These are phyloP conservation scores for Eupithecia vulgata DNA, from an alignment of 2,888 invertebrate genomes.

Conservation along the genomic window DNA sequence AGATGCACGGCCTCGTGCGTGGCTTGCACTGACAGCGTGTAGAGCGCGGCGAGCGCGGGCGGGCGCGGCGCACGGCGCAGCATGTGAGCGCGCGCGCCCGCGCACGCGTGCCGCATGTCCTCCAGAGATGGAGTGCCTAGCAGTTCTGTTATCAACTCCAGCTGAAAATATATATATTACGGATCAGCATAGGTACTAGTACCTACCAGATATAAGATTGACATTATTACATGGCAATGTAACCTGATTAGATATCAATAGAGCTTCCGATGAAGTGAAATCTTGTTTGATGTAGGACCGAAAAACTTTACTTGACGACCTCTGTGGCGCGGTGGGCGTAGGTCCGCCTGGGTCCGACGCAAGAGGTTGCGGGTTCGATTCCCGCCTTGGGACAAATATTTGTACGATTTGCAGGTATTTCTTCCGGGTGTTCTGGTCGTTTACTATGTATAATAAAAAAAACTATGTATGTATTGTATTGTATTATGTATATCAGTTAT, in stretches of 20 bases:
- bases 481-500: too few relatives aligned
- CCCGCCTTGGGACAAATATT: too few relatives aligned
- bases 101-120: conserved; percentile 99
- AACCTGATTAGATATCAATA: not conserved
- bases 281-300: not conserved
- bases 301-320: too few relatives aligned
- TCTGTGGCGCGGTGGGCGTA: too few relatives aligned
- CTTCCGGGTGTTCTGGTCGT: too few relatives aligned
- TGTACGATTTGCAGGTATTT: too few relatives aligned
- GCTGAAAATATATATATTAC: conserved; percentile 80
- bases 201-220: not conserved
- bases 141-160: conserved; percentile 98
- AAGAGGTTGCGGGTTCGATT: too few relatives aligned
- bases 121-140: conserved; percentile 97
- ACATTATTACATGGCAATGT: not conserved
- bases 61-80: conserved; percentile 93
- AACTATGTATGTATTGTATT: too few relatives aligned
- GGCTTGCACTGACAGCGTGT: conserved; percentile 95
- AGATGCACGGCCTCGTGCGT: conserved; percentile 99
- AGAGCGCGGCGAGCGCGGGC: conserved; percentile 94
- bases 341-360: too few relatives aligned
- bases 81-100: conserved; percentile 97
- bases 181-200: not conserved
- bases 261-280: not conserved
- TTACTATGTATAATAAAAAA: too few relatives aligned